Base-by-base conservation (phyloP, 2,113 vertebrate genomes). In the Todiramphus saurophagus region DNA sequence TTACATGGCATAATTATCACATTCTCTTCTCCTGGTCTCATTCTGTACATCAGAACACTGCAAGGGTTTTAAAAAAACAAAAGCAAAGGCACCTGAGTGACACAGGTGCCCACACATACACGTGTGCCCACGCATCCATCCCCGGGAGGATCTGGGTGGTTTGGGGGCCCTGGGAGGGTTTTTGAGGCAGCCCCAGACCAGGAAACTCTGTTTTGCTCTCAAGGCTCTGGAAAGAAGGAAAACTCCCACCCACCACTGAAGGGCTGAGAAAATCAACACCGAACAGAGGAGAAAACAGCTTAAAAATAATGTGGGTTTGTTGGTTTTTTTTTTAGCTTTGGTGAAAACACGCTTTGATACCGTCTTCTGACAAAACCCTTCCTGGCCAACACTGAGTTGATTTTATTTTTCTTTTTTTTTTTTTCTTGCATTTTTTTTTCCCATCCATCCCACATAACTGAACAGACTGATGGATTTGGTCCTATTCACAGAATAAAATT, bases 51-150 rank as follows among this genome's bases (percentile, higher is more conserved):
- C 77, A 80, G 79, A 94, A 94, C 80, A 83, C 93, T 72, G 91
- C 77, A 64, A 69, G 82, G 94, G 69, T 82, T 83, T 90, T 85
- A 73, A 63, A 94, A 95, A 85, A 85, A 60, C 16, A 69, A 87
- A 90, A 88, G 88, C 78, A 95, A 97, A 97, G 97, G 97, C 95
- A 97, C 95, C 95, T 95, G 96, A 97, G 91, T 58, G 59, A 96
- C 53, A 30, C 15, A 30, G 9, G 28, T 28, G 4, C 51, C 4
- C 20, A 12, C 39, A 15, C 8, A 2, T 3, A 13, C 37, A 37
- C 66, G 30, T 37, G 28, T 16, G 21, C 59, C 7, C 28, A 17
- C 21, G 15, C 90, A 82, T 67, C 46, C 94, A 72, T 46, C 84
- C 90, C 63, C 0, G 6, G 87, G 87, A 93, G 51, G 46, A 64